Evolutionary conservation across 1,140 invertebrate genomes (phyloP).

Genomic region (Drosophila auraria): DNA sequence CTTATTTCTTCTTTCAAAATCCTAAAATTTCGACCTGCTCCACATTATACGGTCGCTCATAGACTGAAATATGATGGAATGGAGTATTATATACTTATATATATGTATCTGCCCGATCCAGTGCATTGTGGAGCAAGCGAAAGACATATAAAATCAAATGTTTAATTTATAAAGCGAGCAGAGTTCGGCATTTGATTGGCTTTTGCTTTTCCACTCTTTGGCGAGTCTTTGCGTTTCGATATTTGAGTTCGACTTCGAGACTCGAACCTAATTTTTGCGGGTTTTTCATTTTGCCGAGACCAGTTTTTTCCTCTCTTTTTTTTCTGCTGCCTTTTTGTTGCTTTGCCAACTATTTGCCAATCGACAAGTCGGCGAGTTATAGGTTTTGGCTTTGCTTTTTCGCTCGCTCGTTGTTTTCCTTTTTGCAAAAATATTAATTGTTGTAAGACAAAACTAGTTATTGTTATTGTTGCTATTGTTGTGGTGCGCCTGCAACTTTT

Average conservation of each 20-base stretch:
- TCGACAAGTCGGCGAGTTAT: conserved; percentile 45
- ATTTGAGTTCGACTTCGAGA: conserved; percentile 29
- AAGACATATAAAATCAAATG: conserved; percentile 48
- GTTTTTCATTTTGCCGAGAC: conserved; percentile 72
- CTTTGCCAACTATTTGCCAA: conserved; percentile 75
- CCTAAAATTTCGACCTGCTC: conserved; percentile 26
- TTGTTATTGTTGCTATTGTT: conserved; percentile 64
- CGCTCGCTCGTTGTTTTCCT: conserved; percentile 47
- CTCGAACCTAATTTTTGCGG: conserved; percentile 75
- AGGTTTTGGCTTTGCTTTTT: conserved; percentile 56
- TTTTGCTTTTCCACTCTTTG: conserved; percentile 65
- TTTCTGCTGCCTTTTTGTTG: conserved; percentile 12
- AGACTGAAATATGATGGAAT: conserved; percentile 25
- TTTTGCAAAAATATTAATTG: conserved; percentile 76
- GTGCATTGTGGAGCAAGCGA: conserved; percentile 40
- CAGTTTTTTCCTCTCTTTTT: conserved; percentile 57
- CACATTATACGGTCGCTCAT: conserved; percentile 24
- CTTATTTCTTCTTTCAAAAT: conserved; percentile 21
- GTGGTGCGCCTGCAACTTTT: conserved; percentile 66
- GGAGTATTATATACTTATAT: conserved; percentile 4
- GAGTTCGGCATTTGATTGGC: conserved; percentile 34
- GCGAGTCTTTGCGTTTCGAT: conserved; percentile 49
- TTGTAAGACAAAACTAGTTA: conserved; percentile 77
- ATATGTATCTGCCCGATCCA: conserved; percentile 9
- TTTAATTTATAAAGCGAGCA: conserved; percentile 63